These are phyloP conservation scores for Polia nebulosa DNA, from an alignment of 2,888 invertebrate species.

Conservation along the genomic window DNA sequence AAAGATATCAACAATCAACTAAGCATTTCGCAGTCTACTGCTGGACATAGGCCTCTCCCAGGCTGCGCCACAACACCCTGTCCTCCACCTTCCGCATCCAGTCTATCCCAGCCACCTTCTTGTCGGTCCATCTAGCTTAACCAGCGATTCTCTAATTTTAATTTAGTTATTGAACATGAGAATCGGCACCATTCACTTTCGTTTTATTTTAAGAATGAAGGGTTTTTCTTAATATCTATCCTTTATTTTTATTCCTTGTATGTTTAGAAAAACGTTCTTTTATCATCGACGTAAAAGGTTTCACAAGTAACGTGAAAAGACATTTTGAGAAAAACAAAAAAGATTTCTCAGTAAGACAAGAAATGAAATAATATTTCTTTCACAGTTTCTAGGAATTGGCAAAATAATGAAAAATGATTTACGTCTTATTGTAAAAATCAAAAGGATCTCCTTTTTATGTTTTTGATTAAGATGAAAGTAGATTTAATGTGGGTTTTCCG, in stretches of 20 bases:
- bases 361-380: neutral
- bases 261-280: neutral
- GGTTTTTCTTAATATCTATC: neutral
- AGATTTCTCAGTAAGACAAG: neutral
- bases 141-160: too few species aligned
- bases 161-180: too few species aligned
- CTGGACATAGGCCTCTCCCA: too few species aligned
- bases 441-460: conserved; percentile 1
- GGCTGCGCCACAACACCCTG: too few species aligned
- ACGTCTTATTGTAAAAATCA: neutral
- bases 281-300: neutral
- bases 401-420: neutral
- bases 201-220: neutral
- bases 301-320: neutral
- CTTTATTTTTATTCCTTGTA: too few species aligned
- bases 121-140: too few species aligned
- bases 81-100: too few species aligned
- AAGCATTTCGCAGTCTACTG: too few species aligned
- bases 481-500: neutral
- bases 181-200: too few species aligned
- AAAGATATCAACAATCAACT: too few species aligned
- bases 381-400: neutral
- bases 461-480: conserved; percentile 2
- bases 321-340: neutral
- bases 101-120: too few species aligned